phyloP scores from a whole-genome alignment of 1,140 invertebrate genomes.

The Microplitis mediator region DNA sequence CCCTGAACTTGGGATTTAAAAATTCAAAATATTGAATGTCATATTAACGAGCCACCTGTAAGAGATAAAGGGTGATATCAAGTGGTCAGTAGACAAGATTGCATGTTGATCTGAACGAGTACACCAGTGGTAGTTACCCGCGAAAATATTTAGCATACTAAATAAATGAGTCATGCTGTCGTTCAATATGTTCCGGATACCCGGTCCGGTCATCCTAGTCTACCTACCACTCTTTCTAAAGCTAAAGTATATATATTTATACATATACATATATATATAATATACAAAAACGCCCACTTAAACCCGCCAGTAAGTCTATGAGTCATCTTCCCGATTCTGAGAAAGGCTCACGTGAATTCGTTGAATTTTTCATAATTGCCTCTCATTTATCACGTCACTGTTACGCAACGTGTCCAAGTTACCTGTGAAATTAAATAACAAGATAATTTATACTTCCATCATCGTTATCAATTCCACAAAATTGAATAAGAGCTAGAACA shows the following conservation, averaged over 20 bases:
- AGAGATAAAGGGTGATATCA: not conserved
- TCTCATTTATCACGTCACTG: not conserved
- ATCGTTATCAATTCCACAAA: not conserved
- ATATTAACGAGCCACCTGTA: conserved; percentile 1
- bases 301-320: conserved; percentile 1
- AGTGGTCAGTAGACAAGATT: not conserved
- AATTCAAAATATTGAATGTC: not conserved
- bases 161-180: conserved; percentile 29
- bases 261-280: conserved; percentile 3
- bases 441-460: too few species aligned
- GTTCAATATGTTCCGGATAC: conserved; percentile 22
- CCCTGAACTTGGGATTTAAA: too few species aligned
- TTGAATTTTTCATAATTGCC: conserved; percentile 9
- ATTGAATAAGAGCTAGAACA: not conserved
- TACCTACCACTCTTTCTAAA: not conserved
- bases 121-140: conserved; percentile 2
- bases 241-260: not conserved
- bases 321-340: conserved; percentile 17
- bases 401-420: not conserved
- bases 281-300: not conserved
- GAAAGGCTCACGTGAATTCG: conserved; percentile 1
- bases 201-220: not conserved
- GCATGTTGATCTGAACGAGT: not conserved
- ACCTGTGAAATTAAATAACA: too few species aligned
- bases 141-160: conserved; percentile 28